These are phyloP conservation scores for Amphiduros pacificus DNA, from an alignment of 2,888 invertebrate species.

Conservation along the genomic window DNA sequence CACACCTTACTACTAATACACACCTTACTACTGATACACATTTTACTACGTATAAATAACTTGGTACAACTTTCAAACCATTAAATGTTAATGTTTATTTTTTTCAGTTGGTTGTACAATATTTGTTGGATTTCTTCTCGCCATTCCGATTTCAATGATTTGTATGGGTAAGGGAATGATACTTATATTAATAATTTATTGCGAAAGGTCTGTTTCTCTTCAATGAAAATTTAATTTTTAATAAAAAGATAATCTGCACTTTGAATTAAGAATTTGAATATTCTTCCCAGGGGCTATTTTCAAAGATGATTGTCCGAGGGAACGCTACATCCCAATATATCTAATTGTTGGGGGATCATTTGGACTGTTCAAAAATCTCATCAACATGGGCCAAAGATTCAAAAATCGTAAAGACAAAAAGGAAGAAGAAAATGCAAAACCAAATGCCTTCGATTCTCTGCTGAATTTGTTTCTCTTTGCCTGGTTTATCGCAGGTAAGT, in stretches of 20 bases:
- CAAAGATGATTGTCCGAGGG: constrained; percentile 69
- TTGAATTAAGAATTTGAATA: too few species aligned
- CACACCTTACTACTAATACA: too few species aligned
- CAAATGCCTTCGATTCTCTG: constrained; percentile 43
- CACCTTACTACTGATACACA: too few species aligned
- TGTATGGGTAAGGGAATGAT: constrained; percentile 66
- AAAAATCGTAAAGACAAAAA: constrained; percentile 63
- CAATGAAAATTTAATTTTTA: too few species aligned
- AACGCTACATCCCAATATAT: constrained; percentile 72
- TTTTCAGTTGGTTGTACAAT: constrained; percentile 70
- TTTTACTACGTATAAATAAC: too few species aligned
- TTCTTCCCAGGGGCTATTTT: too few species aligned
- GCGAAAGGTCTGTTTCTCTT: too few species aligned
- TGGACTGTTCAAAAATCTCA: constrained; percentile 68
- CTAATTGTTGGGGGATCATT: constrained; percentile 70
- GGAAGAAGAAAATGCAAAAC: constrained; percentile 43
- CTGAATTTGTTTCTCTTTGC: constrained; percentile 66
- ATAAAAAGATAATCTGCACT: too few species aligned
- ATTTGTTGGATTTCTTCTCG: constrained; percentile 67
- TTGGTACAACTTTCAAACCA: too few species aligned
- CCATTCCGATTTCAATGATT: constrained; percentile 72
- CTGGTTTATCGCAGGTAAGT: constrained; percentile 72
- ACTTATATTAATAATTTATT: too few species aligned
- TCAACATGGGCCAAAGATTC: constrained; percentile 66
- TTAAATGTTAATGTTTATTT: constrained; percentile 16